Percentiles rank a stretch among this genome's conserved stretches.
These are phyloP conservation scores for Lepidurus couesii DNA, from an alignment of 1,140 invertebrate genomes.

Conservation along the genomic window DNA sequence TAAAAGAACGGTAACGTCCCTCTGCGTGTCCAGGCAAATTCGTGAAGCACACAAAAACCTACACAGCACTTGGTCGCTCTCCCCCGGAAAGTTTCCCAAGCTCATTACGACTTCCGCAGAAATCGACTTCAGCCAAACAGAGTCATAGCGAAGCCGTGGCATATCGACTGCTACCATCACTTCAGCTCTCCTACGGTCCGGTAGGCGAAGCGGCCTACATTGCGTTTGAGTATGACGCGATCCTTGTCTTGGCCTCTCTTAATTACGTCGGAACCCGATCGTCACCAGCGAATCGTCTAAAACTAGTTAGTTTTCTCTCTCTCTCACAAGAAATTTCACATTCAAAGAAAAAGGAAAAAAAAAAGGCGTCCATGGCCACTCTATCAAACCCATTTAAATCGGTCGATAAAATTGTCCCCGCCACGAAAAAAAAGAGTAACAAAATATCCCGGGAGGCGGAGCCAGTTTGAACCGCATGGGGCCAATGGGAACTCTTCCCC, in stretches of 20 bases:
- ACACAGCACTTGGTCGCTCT: background rate
- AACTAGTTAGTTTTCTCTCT: background rate
- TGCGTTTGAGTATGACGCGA: background rate
- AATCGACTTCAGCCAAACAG: background rate
- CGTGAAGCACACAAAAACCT: too few species aligned
- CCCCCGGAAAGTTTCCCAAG: background rate
- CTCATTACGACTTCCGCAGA: slow-evolving; percentile 10
- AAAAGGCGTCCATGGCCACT: background rate
- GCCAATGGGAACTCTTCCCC: background rate
- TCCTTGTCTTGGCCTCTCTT: background rate
- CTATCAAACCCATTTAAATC: background rate
- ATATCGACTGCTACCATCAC: background rate
- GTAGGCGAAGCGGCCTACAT: background rate
- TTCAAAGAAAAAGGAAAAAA: background rate
- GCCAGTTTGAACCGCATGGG: background rate
- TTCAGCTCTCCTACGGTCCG: background rate
- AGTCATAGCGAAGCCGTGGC: too few species aligned
- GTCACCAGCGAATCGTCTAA: background rate
- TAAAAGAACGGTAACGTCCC: background rate
- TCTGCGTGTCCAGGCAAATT: too few species aligned
- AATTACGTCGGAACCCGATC: background rate
- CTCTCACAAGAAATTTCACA: background rate
- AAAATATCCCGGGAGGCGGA: background rate
- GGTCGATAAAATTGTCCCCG: background rate
- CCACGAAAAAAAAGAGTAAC: background rate